These are phyloP conservation scores for Oreochromis niloticus DNA, from an alignment of 2,113 vertebrate genomes.

Conservation along the genomic window DNA sequence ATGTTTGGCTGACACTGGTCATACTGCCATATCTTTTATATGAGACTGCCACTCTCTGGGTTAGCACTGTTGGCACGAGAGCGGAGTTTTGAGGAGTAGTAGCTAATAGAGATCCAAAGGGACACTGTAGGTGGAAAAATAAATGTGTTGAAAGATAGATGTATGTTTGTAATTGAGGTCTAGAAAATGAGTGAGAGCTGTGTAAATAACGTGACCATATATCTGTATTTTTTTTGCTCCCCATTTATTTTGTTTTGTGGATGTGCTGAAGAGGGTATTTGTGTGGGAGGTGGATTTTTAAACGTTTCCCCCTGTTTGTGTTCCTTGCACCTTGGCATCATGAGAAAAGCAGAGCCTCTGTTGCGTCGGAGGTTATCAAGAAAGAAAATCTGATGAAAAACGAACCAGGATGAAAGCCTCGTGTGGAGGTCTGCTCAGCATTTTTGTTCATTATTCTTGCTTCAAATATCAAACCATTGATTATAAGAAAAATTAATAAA, in stretches of 20 bases:
- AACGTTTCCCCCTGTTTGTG: conserved; percentile 54
- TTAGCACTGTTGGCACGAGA: conserved; percentile 29
- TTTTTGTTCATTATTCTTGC: conserved; percentile 67
- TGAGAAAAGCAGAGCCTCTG: conserved; percentile 38
- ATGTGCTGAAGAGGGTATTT: conserved; percentile 62
- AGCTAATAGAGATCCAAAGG: conserved; percentile 52
- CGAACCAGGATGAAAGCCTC: conserved; percentile 33
- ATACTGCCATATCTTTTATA: conserved; percentile 10
- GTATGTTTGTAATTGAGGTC: conserved; percentile 58
- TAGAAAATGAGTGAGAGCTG: conserved; percentile 49
- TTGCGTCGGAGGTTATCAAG: conserved; percentile 6
- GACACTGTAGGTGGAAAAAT: conserved; percentile 58
- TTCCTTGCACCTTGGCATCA: conserved; percentile 59
- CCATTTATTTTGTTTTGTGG: conserved; percentile 24
- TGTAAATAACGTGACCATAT: conserved; percentile 65
- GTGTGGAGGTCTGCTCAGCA: conserved; percentile 49
- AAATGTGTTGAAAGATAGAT: conserved; percentile 51
- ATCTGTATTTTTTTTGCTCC: conserved; percentile 6
- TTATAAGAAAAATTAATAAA: conserved; percentile 72
- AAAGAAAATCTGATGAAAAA: conserved; percentile 31
- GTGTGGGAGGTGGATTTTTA: conserved; percentile 59
- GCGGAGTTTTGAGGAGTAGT: conserved; percentile 17
- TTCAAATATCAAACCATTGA: conserved; percentile 71
- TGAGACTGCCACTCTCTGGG: conserved; percentile 3
- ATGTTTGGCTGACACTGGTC: neutral